A percentile compares a stretch with the other conserved stretches of the same genome.
Conservation (phyloP, 1,140 invertebrate species). For the Drosophila baimaii region DNA sequence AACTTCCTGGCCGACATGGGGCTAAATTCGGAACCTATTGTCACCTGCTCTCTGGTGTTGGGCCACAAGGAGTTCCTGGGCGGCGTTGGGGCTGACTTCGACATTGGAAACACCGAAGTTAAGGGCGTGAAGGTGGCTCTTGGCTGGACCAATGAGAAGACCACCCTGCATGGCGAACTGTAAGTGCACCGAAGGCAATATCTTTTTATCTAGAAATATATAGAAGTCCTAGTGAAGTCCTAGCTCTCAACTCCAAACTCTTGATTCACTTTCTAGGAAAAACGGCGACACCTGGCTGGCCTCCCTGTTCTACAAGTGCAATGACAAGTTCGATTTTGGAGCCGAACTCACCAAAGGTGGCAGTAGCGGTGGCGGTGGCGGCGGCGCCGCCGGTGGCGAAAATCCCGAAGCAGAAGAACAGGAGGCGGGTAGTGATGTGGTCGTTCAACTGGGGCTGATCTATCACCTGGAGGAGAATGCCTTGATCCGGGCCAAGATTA, state of each 20-base stretch:
- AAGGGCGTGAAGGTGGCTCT: constrained; percentile 47
- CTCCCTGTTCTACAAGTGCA: constrained; percentile 56
- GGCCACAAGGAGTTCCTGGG: constrained; percentile 56
- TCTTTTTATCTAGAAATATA: no score
- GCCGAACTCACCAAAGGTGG: constrained; percentile 28
- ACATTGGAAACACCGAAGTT: background rate
- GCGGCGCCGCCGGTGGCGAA: background rate
- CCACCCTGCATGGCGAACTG: constrained; percentile 61
- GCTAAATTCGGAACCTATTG: constrained; percentile 10
- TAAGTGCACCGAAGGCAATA: constrained; percentile 24
- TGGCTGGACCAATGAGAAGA: constrained; percentile 53
- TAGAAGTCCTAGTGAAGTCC: no score
- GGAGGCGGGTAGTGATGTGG: background rate
- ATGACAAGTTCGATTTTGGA: constrained; percentile 46
- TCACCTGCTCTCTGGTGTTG: constrained; percentile 47
- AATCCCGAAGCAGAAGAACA: background rate
- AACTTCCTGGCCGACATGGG: constrained; percentile 41
- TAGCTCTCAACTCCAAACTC: no score
- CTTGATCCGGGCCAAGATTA: constrained; percentile 64
- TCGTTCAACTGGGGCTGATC: constrained; percentile 48
- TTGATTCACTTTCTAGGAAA: background rate
- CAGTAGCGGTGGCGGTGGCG: background rate
- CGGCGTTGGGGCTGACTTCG: constrained; percentile 26
- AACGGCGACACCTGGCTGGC: constrained; percentile 44
- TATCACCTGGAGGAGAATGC: constrained; percentile 61